Evolutionary conservation across 2,888 invertebrate species (phyloP).

Genomic region (Drosophila nr. perissopoda): DNA sequence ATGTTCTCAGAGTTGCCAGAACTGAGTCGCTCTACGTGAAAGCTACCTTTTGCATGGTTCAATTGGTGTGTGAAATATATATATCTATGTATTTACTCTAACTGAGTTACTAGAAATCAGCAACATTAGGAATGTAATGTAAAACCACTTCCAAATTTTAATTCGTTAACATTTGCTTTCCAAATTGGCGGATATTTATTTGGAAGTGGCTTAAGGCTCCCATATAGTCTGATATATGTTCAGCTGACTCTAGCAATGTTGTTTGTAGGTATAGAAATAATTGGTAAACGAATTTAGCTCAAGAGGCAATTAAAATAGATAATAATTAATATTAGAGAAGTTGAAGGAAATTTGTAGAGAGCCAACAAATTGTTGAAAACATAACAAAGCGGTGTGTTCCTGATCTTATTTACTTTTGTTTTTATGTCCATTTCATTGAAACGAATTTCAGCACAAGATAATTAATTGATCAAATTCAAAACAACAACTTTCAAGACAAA

Average conservation of each 20-base stretch:
- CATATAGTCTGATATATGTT: background rate
- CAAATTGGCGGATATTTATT: background rate
- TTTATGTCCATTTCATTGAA: constrained; percentile 13
- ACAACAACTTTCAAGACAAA: constrained; percentile 63
- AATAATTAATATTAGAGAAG: constrained; percentile 23
- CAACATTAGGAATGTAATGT: background rate
- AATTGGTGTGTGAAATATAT: background rate
- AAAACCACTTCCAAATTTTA: background rate
- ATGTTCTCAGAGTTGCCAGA: constrained; percentile 1
- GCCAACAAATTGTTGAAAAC: constrained; percentile 38
- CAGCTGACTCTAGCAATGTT: constrained; percentile 3
- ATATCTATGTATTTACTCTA: background rate
- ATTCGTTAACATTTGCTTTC: background rate
- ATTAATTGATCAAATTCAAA: constrained; percentile 50
- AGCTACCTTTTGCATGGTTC: background rate
- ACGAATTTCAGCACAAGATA: constrained; percentile 39
- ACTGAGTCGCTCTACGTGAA: constrained; percentile 6
- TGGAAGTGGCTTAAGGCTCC: constrained; percentile 11
- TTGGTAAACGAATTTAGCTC: constrained; percentile 12
- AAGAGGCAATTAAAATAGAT: constrained; percentile 34
- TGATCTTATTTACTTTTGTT: constrained; percentile 12
- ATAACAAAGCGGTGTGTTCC: constrained; percentile 51
- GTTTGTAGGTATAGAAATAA: background rate
- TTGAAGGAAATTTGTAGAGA: constrained; percentile 19
- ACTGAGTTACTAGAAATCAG: background rate